Percentiles rank a stretch among this genome's conserved stretches.
Conservation (phyloP, 2,888 invertebrate species). For the Coelopa pilipes region DNA sequence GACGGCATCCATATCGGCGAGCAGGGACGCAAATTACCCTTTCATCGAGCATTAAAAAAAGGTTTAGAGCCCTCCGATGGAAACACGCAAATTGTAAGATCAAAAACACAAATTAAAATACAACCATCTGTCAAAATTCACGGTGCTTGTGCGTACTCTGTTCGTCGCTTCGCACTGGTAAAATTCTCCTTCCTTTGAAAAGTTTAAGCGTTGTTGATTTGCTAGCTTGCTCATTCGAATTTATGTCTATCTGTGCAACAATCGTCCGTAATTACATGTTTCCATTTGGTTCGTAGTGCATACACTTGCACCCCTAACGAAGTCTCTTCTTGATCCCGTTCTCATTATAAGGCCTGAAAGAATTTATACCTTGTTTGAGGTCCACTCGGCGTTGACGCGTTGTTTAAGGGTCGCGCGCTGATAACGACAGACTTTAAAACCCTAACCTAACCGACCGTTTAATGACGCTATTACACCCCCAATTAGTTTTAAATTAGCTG, state of each 20-base stretch:
- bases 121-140: slow-evolving; percentile 66
- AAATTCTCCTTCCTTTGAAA: slow-evolving; percentile 30
- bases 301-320: slow-evolving; percentile 53
- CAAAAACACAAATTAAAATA: slow-evolving; percentile 59
- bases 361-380: slow-evolving; percentile 32
- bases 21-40: slow-evolving; percentile 55
- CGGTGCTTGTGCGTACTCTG: slow-evolving; percentile 42
- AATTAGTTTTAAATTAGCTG: slow-evolving; percentile 61
- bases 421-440: slow-evolving; percentile 53
- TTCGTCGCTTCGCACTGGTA: slow-evolving; percentile 33
- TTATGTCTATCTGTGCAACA: slow-evolving; percentile 30
- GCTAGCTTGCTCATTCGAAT: slow-evolving; percentile 33
- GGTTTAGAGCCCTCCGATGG: slow-evolving; percentile 46
- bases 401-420: slow-evolving; percentile 50
- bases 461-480: slow-evolving; percentile 65
- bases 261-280: slow-evolving; percentile 46
- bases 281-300: slow-evolving; percentile 36
- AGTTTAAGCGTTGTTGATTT: slow-evolving; percentile 39
- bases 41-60: slow-evolving; percentile 56
- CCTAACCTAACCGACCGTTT: slow-evolving; percentile 58
- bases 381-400: slow-evolving; percentile 39
- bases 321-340: not conserved
- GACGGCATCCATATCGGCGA: slow-evolving; percentile 38
- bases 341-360: slow-evolving; percentile 17
- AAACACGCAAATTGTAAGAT: slow-evolving; percentile 57